Base-by-base conservation (phyloP, 2,113 vertebrate genomes). In the Vidua macroura region DNA sequence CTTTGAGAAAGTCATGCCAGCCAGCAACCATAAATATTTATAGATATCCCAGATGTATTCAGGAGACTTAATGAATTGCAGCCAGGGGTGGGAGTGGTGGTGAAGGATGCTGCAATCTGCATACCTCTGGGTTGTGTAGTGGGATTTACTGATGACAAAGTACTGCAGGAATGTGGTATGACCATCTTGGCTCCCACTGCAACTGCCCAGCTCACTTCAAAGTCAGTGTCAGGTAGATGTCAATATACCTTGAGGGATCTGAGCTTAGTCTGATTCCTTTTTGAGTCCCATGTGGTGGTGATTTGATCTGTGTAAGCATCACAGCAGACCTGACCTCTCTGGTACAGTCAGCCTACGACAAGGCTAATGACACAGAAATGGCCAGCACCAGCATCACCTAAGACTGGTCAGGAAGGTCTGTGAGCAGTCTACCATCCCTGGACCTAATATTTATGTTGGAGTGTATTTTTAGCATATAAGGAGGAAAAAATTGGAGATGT, bases 21-120 rank as follows among this genome's bases (percentile, higher is more conserved):
- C 59, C 48, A 74, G 30, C 43, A 80, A 77, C 28, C 43, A 92
- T 96, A 94, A 95, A 93, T 94, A 96, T 92, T 96, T 88, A 94
- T 92, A 59, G 72, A 28, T 39, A 22, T 55, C 59, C 83, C 78
- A 53, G 62, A 76, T 64, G 58, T 77, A 86, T 83, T 80, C 72
- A 70, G 46, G 48, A 96, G 48, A 81, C n/a, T 79, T 93, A 93
- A 93, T 76, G 79, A 90, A 66, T 88, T 94, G 70, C 53, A 85
- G 41, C 5, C 3, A 3, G 51, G 52, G 23, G 11, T 69, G 59
- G 63, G 39, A 93, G 68, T 10, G 21, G 21, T 33, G 9, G 15
- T 25, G 68, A 92, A 80, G 31, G 82, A 91, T 30, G 59, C 75
- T 86, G 73, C 78, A 92, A 70, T 22, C 43, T 48, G 13, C 63